Base-by-base conservation (phyloP, 2,113 vertebrate species). In the Atlantisia rogersi region DNA sequence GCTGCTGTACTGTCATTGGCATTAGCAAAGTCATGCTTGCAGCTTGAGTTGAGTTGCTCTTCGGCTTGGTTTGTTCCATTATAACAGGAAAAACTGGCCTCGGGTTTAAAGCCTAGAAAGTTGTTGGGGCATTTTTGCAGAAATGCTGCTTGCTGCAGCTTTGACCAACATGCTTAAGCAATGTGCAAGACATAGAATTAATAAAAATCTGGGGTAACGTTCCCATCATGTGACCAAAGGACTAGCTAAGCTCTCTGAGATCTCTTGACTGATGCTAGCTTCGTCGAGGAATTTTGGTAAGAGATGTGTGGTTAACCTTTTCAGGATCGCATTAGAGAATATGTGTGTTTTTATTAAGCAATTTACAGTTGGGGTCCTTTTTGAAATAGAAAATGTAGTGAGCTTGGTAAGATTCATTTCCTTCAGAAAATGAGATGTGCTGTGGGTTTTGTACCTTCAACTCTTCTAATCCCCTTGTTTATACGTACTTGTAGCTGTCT, bases 221-320 rank as follows among this genome's bases (percentile, higher is more conserved):
- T 52, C 12, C 12, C 1, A 0, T 29, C 16, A 9, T 32, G 12
- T 1, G 1, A 32, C 42, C 39, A 2, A 48, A 82, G 63, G 25
- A 37, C 26, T 48, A 37, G 39, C 6, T 11, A 6, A 1, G 17
- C 9, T n/a, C 11, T 44, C 42, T 44, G 25, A 13, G 26, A 17
- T 75, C 32, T 79, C 31, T 74, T 20, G 9, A 2, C 11, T 73
- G 50, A 71, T 70, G 28, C 10, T 80, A 10, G 12, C 55, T 90
- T 59, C 37, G 39, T 74, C 8, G 11, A 20, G 58, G 22, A 88
- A 39, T 70, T 84, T 82, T 77, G 37, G 5, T 32, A 50, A 62
- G 39, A 46, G 6, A 12, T 60, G 52, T 63, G 25, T 59, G 22
- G 29, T 59, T 26, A 53, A 15, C 55, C 68, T 67, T 46, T 60